phyloP scores from a whole-genome alignment of 2,888 invertebrate species.

The Heliconius aoede region DNA sequence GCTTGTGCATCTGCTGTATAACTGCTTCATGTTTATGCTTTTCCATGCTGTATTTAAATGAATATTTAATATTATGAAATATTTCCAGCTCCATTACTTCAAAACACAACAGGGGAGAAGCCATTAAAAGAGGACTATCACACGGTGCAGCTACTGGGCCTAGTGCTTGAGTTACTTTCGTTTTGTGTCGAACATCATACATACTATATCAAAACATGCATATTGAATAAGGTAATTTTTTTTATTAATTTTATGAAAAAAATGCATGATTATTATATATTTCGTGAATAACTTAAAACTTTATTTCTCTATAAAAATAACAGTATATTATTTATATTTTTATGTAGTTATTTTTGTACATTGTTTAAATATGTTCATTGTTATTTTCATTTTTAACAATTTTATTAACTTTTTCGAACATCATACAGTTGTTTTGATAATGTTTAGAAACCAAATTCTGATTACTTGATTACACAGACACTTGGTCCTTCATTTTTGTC shows the following conservation, averaged over 20 bases:
- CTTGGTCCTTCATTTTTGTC: too few relatives aligned
- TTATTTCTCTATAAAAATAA: not conserved
- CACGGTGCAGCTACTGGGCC: conserved; percentile 96
- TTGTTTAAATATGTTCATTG: not conserved
- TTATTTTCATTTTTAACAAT: not conserved
- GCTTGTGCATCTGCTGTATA: too few relatives aligned
- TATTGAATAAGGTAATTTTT: conserved; percentile 90
- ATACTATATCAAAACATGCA: conserved; percentile 99
- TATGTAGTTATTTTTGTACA: not conserved
- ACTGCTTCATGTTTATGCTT: too few relatives aligned
- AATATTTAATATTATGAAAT: not conserved
- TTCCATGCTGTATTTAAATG: not conserved
- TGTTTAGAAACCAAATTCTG: too few relatives aligned
- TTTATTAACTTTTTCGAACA: too few relatives aligned
- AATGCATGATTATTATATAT: too few relatives aligned
- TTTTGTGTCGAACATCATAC: conserved; percentile 99
- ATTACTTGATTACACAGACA: too few relatives aligned
- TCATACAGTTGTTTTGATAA: too few relatives aligned
- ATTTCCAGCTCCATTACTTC: conserved; percentile 92
- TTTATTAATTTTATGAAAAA: conserved; percentile 4
- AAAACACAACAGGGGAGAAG: conserved; percentile 95
- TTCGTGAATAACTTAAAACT: too few relatives aligned
- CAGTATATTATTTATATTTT: not conserved
- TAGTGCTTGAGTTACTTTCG: conserved; percentile 97
- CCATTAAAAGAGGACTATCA: conserved; percentile 97